Conservation (phyloP, 2,797 vertebrate species). For the Orestias chungarensis region DNA sequence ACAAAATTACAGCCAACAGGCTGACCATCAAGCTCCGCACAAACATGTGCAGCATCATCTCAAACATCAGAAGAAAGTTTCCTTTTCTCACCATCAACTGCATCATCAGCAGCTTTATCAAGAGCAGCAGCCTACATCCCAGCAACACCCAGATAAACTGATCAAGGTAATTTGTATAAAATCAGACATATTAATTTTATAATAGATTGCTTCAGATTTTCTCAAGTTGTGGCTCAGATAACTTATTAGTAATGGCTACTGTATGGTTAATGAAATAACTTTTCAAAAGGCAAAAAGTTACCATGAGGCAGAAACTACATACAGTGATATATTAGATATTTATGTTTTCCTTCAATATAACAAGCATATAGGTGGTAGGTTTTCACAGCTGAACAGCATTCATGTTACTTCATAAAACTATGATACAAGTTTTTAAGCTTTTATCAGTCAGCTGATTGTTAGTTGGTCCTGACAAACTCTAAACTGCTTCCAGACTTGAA, state of each 20-base stretch:
- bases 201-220: not conserved
- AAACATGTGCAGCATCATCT: slow-evolving; percentile 56
- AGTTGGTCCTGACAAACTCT: not conserved
- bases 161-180: slow-evolving; percentile 82
- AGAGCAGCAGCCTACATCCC: slow-evolving; percentile 54
- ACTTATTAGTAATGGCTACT: not conserved
- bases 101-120: slow-evolving; percentile 66
- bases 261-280: too few species aligned
- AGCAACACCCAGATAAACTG: slow-evolving; percentile 75
- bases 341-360: too few species aligned
- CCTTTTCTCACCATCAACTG: slow-evolving; percentile 58
- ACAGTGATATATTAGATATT: not conserved
- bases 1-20: slow-evolving; percentile 65
- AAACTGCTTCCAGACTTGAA: not conserved
- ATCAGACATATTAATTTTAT: not conserved
- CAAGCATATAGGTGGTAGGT: too few species aligned
- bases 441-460: not conserved
- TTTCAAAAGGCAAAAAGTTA: too few species aligned
- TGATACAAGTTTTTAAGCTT: not conserved
- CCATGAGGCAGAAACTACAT: too few species aligned
- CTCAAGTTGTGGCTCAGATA: not conserved
- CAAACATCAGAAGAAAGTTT: slow-evolving; percentile 56
- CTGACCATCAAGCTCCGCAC: too few species aligned
- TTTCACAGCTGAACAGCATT: not conserved
- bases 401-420: not conserved